Conservation (phyloP, 1,140 invertebrate genomes). For the Micrasema minimum region DNA sequence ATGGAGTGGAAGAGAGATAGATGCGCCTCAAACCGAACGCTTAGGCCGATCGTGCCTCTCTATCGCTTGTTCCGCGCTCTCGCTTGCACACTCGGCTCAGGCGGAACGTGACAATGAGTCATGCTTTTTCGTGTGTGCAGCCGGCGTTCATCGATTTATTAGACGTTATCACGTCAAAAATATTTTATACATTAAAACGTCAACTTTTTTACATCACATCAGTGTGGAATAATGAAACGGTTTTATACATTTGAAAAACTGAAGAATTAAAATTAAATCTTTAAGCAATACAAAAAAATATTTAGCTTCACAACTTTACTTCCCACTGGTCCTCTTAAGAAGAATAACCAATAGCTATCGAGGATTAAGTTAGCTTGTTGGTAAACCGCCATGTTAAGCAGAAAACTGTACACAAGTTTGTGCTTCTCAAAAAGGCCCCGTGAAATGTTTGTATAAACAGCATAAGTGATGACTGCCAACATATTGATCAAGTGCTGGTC, state of each 20-base stretch:
- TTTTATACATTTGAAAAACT: not conserved
- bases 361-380: conserved; percentile 69
- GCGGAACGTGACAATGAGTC: no score
- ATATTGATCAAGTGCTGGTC: conserved; percentile 74
- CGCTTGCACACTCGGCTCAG: no score
- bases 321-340: conserved; percentile 75
- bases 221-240: not conserved
- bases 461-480: conserved; percentile 80
- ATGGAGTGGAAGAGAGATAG: no score
- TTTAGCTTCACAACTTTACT: conserved; percentile 60
- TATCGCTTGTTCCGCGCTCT: no score
- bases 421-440: conserved; percentile 90
- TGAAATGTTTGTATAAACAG: conserved; percentile 89
- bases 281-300: conserved; percentile 4
- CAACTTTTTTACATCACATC: no score
- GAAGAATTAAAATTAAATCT: not conserved
- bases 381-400: conserved; percentile 81
- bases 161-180: no score
- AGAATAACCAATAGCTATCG: conserved; percentile 76
- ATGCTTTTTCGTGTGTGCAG: no score
- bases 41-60: no score
- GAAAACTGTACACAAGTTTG: conserved; percentile 89
- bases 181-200: no score
- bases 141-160: no score
- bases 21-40: no score